Conservation (phyloP, 2,113 vertebrate species). For the Protobothrops flavoviridis region DNA sequence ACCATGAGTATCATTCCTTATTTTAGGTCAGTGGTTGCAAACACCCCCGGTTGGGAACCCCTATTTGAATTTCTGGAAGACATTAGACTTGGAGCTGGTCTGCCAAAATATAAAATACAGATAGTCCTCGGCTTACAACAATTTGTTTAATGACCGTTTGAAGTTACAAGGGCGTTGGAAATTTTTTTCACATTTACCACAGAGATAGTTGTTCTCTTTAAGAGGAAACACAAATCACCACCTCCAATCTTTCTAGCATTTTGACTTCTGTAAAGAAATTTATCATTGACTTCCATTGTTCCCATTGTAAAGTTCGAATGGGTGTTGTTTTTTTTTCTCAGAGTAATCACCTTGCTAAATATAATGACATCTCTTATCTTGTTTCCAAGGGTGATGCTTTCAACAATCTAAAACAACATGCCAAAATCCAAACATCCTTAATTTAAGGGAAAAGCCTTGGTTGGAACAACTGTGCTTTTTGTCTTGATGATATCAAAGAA, state of each 20-base stretch:
- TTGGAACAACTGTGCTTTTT: not conserved
- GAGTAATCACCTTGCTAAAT: not conserved
- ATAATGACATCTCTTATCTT: conserved; percentile 1
- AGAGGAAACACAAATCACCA: not conserved
- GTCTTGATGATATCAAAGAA: not conserved
- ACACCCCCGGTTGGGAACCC: too few species aligned
- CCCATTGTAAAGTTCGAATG: not conserved
- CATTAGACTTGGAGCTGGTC: not conserved
- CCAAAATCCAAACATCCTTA: conserved; percentile 13
- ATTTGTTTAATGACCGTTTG: not conserved
- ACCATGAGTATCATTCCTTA: not conserved
- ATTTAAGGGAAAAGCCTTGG: not conserved
- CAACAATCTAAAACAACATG: not conserved
- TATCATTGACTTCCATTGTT: not conserved
- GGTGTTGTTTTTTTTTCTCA: not conserved
- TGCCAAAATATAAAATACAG: not conserved
- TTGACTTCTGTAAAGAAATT: not conserved
- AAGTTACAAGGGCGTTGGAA: not conserved
- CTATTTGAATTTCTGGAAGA: not conserved
- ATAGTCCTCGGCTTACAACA: not conserved
- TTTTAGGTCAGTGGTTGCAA: not conserved
- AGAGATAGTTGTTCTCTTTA: not conserved
- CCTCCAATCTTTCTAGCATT: not conserved
- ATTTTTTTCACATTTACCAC: too few species aligned
- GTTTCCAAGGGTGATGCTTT: not conserved